A percentile compares a stretch with the other conserved stretches of the same genome.
Evolutionary conservation across 2,888 invertebrate genomes (phyloP).

Genomic region (Drosophila neutralis): DNA sequence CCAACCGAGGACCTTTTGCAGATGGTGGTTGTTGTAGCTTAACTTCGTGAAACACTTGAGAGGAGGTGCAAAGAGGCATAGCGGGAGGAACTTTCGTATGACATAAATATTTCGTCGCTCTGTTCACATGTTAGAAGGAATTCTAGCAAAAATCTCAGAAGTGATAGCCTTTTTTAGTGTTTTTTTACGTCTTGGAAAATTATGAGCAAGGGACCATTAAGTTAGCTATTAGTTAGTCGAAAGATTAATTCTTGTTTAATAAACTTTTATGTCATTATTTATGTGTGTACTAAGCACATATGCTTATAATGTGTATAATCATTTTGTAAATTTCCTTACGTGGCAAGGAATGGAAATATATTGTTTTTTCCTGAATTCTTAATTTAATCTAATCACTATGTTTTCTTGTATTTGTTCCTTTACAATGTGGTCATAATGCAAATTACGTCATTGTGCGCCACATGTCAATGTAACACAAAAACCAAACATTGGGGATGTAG

Average conservation of each 20-base stretch:
- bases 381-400: conserved; percentile 20
- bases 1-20: not conserved
- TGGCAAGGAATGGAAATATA: not conserved
- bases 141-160: not conserved
- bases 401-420: conserved; percentile 14
- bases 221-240: not conserved
- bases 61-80: not conserved
- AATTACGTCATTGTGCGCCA: conserved; percentile 69
- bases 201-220: not conserved
- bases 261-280: not conserved
- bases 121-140: not conserved
- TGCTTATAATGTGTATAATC: not conserved
- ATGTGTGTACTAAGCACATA: not conserved
- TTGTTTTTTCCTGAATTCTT: not conserved
- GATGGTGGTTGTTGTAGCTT: not conserved
- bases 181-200: not conserved
- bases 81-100: not conserved
- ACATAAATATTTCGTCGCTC: not conserved
- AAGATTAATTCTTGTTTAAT: not conserved
- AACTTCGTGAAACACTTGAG: not conserved
- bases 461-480: conserved; percentile 34
- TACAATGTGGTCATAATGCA: conserved; percentile 18
- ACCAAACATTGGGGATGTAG: conserved; percentile 29
- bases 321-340: not conserved
- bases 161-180: not conserved